These are phyloP conservation scores for Parascotia fuliginaria DNA, from an alignment of 2,888 invertebrate species.

Conservation along the genomic window DNA sequence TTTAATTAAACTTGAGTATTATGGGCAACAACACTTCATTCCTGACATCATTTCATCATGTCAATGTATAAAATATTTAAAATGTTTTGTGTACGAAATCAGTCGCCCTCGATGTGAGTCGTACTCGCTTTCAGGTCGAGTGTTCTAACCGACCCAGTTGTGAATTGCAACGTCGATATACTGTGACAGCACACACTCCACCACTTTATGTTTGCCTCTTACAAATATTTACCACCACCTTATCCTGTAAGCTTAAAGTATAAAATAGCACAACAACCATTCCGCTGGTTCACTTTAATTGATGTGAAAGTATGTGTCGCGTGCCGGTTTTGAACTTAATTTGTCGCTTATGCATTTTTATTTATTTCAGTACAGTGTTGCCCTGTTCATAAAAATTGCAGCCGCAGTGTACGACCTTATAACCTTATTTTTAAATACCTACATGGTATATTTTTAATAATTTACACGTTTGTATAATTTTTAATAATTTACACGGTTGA, in stretches of 20 bases:
- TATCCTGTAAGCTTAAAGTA: slow-evolving; percentile 45
- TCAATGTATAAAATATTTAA: slow-evolving; percentile 44
- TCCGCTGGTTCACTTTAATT: slow-evolving; percentile 45
- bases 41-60: slow-evolving; percentile 38
- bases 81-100: slow-evolving; percentile 51
- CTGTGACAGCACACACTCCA: slow-evolving; percentile 55
- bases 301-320: slow-evolving; percentile 51
- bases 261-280: slow-evolving; percentile 44
- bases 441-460: slow-evolving; percentile 28
- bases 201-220: slow-evolving; percentile 42
- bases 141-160: slow-evolving; percentile 73
- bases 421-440: slow-evolving; percentile 47
- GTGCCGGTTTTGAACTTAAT: slow-evolving; percentile 60
- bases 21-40: slow-evolving; percentile 18
- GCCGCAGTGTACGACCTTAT: slow-evolving; percentile 52
- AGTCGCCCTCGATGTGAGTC: slow-evolving; percentile 49
- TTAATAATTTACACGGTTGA: slow-evolving; percentile 4
- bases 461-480: slow-evolving; percentile 19
- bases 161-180: slow-evolving; percentile 64
- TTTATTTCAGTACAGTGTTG: slow-evolving; percentile 59
- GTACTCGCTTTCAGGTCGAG: slow-evolving; percentile 65
- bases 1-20: slow-evolving; percentile 34
- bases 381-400: slow-evolving; percentile 60
- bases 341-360: slow-evolving; percentile 64
- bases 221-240: slow-evolving; percentile 33